Conservation (phyloP, 2,797 vertebrate species). For the Trematomus bernacchii region DNA sequence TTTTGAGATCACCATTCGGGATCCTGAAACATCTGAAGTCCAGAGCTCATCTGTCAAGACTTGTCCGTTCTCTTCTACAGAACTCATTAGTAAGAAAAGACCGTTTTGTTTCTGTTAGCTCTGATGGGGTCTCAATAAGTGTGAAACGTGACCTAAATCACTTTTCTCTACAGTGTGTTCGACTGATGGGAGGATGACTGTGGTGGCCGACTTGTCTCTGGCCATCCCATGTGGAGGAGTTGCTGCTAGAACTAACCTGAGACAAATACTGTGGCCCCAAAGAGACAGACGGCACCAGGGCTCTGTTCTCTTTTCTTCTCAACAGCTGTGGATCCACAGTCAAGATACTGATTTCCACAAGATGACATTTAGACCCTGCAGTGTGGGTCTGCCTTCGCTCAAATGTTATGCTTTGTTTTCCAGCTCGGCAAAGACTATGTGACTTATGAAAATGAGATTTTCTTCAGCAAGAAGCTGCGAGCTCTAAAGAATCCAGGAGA, state of each 20-base stretch:
- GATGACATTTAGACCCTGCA: no score
- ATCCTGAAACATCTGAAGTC: conserved; percentile 69
- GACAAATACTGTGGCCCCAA: conserved; percentile 76
- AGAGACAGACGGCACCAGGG: conserved; percentile 71
- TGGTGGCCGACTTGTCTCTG: conserved; percentile 76
- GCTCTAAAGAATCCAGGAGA: background rate
- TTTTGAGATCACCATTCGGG: conserved; percentile 80
- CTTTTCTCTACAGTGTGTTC: conserved; percentile 76
- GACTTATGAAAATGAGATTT: conserved; percentile 86
- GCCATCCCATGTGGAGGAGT: conserved; percentile 58
- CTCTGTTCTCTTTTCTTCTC: conserved; percentile 84
- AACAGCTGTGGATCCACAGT: conserved; percentile 83
- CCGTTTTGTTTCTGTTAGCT: no score
- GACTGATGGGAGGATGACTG: conserved; percentile 78
- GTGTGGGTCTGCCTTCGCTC: no score
- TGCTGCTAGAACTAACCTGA: conserved; percentile 73
- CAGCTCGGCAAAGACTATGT: conserved; percentile 79
- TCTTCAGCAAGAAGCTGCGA: conserved; percentile 52
- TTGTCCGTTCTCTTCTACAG: conserved; percentile 76
- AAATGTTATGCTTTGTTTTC: background rate
- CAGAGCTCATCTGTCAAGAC: conserved; percentile 66
- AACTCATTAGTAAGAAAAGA: conserved; percentile 80
- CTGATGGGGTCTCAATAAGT: fast-evolving
- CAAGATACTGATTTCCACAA: conserved; percentile 36
- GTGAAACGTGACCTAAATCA: no score